phyloP scores from a whole-genome alignment of 2,113 vertebrate genomes.

The Cochlearius cochlearius region DNA sequence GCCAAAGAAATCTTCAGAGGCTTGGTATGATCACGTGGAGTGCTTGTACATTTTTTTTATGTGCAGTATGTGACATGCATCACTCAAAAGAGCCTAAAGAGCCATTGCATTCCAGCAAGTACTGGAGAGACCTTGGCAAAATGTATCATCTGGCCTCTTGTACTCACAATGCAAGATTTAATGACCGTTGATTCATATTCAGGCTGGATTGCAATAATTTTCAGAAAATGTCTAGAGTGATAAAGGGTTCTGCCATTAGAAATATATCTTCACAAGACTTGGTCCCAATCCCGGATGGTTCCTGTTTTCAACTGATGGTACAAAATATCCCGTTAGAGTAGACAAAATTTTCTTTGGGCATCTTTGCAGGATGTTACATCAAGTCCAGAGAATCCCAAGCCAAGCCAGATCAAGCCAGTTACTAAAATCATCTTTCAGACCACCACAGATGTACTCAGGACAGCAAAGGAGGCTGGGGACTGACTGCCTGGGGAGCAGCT shows the following conservation, averaged over 20 bases:
- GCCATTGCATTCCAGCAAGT: not conserved
- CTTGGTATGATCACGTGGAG: not conserved
- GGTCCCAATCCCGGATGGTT: not conserved
- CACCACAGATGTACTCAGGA: not conserved
- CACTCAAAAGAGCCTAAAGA: slow-evolving; percentile 19
- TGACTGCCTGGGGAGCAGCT: not conserved
- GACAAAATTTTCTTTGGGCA: not conserved
- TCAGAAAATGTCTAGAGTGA: slow-evolving; percentile 11
- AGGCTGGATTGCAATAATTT: slow-evolving; percentile 31
- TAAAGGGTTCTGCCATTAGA: slow-evolving; percentile 11
- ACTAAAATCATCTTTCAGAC: not conserved
- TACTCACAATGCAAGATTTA: slow-evolving; percentile 42
- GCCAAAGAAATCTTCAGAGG: slow-evolving; percentile 48
- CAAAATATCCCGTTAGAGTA: not conserved
- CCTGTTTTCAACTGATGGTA: not conserved
- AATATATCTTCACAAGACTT: slow-evolving; percentile 11
- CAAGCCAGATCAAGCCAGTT: not conserved
- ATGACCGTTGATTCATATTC: slow-evolving; percentile 31
- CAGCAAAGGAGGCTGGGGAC: not conserved
- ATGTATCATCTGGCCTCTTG: slow-evolving; percentile 4
- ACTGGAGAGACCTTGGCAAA: slow-evolving; percentile 30
- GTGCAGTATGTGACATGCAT: not conserved
- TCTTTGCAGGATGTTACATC: slow-evolving; percentile 19
- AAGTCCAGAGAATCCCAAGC: not conserved
- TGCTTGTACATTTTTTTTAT: not conserved